Evolutionary conservation across 2,888 invertebrate species (phyloP), one percentile per base, ranked within the genome.

Genomic region (Mechanitis messenoides): DNA sequence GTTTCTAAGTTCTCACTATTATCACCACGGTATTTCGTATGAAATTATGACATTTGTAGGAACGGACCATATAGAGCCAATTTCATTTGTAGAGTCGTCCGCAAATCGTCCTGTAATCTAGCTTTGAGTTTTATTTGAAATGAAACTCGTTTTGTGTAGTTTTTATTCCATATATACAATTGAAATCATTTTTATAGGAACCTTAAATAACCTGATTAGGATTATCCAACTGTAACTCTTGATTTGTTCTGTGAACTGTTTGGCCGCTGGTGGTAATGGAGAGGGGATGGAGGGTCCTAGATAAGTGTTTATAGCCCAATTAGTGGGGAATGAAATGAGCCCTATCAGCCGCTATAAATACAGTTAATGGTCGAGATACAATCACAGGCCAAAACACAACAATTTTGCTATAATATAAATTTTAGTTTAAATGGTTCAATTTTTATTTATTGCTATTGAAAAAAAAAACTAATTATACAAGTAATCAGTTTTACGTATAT

Each of bases 281-380:
- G 75, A 73, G 73, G 73, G 76, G 72, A 73, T 75, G 75, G 74
- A 79, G 77, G 77, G 78, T 78, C 74, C 76, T 79, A 80, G 85
- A 86, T 84, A 85, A 84, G 82, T 83, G 83, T 84, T 85, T 85
- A 85, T 82, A 72, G 78, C 71, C 74, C 82, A 84, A 84, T 84
- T 83, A 85, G 81, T 78, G 79, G 77, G 75, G 76, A 81, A 81
- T 80, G 74, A 80, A 82, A 79, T 79, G 79, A 80, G 74, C 75
- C 72, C 78, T 78, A 79, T 79, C 77, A 76, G 74, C 69, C 73
- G 71, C 73, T 72, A 73, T 79, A 79, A 81, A 79, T 76, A 78
- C 76, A 79, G 79, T 83, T 82, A 80, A 79, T 75, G 74, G 72
- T 64, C 64, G 72, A 78, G 80, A 81, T 79, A 76, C 71, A 67